Conservation (phyloP, 2,113 vertebrate genomes). For the Larimichthys crocea region DNA sequence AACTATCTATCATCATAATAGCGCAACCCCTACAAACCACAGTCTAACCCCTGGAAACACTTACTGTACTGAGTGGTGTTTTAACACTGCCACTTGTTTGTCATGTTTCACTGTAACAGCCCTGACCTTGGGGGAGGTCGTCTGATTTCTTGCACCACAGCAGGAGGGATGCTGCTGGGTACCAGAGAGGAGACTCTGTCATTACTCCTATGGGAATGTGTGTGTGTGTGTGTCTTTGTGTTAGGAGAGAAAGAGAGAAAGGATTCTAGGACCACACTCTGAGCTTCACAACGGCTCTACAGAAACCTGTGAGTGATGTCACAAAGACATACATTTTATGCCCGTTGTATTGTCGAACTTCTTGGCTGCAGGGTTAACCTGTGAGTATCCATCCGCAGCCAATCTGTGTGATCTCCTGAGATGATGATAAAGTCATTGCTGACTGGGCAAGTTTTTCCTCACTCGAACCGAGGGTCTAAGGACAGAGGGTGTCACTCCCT, state of each 20-base stretch:
- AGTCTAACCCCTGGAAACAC: constrained; percentile 2
- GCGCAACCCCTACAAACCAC: neutral
- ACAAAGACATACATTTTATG: no score
- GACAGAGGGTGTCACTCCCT: no score
- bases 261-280: no score
- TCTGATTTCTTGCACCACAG: constrained; percentile 54
- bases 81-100: constrained; percentile 14
- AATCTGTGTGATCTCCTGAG: neutral
- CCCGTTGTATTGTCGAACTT: neutral
- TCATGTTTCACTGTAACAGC: constrained; percentile 23
- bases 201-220: neutral
- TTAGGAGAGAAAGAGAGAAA: neutral
- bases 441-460: no score
- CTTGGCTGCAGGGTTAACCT: neutral
- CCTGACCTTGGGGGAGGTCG: constrained; percentile 36
- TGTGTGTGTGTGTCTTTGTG: neutral
- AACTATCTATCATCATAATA: neutral
- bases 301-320: no score
- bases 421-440: neutral
- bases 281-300: no score
- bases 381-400: neutral
- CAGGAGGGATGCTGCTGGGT: constrained; percentile 22
- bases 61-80: neutral
- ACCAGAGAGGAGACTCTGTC: constrained; percentile 12
- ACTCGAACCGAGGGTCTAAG: no score